Conservation (phyloP, 2,797 vertebrate genomes). For the Trichosurus vulpecula region DNA sequence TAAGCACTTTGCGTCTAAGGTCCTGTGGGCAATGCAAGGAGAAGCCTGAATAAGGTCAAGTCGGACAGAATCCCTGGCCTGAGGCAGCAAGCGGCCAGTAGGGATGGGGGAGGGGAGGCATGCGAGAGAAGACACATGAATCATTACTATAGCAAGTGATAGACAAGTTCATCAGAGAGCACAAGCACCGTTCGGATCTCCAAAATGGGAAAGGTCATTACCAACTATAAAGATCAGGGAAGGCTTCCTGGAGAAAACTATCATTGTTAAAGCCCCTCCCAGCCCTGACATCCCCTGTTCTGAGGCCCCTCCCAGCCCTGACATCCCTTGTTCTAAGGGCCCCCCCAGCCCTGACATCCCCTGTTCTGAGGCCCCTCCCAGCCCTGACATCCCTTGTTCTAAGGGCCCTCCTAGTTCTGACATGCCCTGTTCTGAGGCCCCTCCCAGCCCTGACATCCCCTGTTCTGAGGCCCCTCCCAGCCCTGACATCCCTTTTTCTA, state of each 20-base stretch:
- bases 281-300: too few species aligned
- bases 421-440: too few species aligned
- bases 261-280: neutral
- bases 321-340: too few species aligned
- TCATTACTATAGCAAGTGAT: neutral
- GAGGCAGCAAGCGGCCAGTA: too few species aligned
- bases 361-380: too few species aligned
- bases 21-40: neutral
- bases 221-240: neutral
- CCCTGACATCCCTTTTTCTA: too few species aligned
- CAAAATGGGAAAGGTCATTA: neutral
- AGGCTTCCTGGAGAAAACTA: neutral
- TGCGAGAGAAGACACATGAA: neutral
- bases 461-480: too few species aligned
- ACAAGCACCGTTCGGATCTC: neutral
- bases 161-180: neutral
- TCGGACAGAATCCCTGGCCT: neutral
- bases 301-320: too few species aligned
- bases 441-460: too few species aligned
- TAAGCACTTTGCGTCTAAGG: neutral
- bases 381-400: too few species aligned
- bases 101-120: neutral
- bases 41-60: neutral
- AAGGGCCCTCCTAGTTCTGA: too few species aligned
- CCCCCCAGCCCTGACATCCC: too few species aligned